A percentile compares a stretch with the other conserved stretches of the same genome.
Conservation (phyloP, 2,888 invertebrate genomes). For the Rugalucina vietnamica region DNA sequence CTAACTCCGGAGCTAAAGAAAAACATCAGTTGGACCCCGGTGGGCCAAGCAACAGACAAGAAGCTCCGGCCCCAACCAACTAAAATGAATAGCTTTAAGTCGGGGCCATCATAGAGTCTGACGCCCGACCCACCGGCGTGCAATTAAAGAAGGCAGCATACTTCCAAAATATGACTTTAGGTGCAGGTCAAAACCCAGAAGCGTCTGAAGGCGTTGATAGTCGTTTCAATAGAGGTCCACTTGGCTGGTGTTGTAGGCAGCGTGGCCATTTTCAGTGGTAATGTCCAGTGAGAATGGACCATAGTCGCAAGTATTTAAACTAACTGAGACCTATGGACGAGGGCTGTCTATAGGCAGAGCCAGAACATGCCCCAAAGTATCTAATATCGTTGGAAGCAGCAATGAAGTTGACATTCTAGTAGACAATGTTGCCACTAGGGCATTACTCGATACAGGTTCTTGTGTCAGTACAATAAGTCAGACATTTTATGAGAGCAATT, state of each 20-base stretch:
- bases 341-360: not conserved
- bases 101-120: too few species aligned
- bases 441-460: slow-evolving; percentile 40
- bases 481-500: slow-evolving; percentile 16
- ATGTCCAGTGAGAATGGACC: not conserved
- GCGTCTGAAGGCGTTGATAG: not conserved
- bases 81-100: too few species aligned
- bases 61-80: too few species aligned
- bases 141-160: too few species aligned
- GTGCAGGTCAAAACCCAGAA: not conserved
- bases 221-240: not conserved
- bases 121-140: too few species aligned
- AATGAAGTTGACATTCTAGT: slow-evolving; percentile 10
- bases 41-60: too few species aligned
- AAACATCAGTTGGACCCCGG: too few species aligned
- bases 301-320: not conserved
- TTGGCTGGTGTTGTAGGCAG: not conserved
- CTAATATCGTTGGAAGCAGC: slow-evolving; percentile 8
- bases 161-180: too few species aligned
- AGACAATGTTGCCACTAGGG: not conserved
- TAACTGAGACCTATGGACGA: not conserved
- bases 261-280: not conserved
- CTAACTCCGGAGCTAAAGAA: too few species aligned
- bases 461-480: slow-evolving; percentile 25
- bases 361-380: not conserved